Evolutionary conservation across 2,113 vertebrate species (phyloP).

Genomic region (Pelvicachromis taeniatus): DNA sequence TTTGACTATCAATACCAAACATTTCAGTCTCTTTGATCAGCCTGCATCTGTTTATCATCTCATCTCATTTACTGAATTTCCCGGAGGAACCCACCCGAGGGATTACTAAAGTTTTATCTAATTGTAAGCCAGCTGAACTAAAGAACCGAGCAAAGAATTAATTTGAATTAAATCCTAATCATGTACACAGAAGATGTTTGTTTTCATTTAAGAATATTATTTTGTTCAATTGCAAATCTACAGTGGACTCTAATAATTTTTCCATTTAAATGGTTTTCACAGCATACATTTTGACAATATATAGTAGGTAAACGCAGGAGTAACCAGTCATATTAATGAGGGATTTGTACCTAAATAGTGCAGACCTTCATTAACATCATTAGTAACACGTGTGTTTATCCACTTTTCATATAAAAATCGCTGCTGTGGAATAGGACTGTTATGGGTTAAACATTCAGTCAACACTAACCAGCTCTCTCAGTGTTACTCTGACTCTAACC

Average conservation of each 20-base stretch:
- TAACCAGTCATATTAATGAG: neutral
- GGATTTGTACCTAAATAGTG: neutral
- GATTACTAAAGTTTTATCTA: no score
- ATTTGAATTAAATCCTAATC: neutral
- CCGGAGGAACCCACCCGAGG: no score
- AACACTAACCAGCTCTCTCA: neutral
- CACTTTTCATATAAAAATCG: neutral
- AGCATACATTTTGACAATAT: neutral
- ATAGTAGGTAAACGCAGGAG: neutral
- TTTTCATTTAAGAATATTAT: neutral
- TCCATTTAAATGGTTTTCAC: accelerated
- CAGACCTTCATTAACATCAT: neutral
- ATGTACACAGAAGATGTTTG: neutral
- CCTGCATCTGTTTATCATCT: neutral
- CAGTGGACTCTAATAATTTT: neutral
- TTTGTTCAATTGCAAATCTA: neutral
- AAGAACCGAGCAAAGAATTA: neutral
- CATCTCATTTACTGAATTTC: no score
- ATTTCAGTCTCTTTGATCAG: neutral
- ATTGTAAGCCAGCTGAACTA: neutral
- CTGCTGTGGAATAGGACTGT: neutral
- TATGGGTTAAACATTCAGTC: neutral
- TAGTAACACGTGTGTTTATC: neutral
- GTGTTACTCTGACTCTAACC: slow-evolving; percentile 6
- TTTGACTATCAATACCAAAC: neutral